Conservation (phyloP, 2,113 vertebrate genomes). For the Anguilla rostrata region DNA sequence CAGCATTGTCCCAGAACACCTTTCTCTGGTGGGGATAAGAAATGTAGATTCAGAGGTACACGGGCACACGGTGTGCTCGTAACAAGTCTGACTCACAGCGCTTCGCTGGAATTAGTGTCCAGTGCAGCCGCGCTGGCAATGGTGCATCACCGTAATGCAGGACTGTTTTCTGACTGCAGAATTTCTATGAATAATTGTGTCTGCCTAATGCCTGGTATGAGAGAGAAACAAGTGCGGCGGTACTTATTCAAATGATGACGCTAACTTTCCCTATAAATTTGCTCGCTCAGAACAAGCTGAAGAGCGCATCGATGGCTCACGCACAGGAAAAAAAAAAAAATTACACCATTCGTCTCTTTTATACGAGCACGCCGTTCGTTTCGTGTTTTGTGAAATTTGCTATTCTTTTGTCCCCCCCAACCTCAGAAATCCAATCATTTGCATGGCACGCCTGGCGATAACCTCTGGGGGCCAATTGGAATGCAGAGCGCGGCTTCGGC, state of each 20-base stretch:
- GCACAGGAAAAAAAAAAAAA: constrained; percentile 40
- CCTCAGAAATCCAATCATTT: constrained; percentile 84
- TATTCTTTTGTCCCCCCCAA: constrained; percentile 48
- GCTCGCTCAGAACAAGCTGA: constrained; percentile 76
- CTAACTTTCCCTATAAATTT: constrained; percentile 72
- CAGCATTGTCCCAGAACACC: too few relatives aligned
- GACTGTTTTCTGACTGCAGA: constrained; percentile 11
- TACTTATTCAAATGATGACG: constrained; percentile 75
- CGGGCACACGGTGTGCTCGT: not conserved
- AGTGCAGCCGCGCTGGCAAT: not conserved
- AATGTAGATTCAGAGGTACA: not conserved
- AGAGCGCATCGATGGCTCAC: constrained; percentile 54
- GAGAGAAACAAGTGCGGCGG: constrained; percentile 58
- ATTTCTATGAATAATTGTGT: constrained; percentile 12
- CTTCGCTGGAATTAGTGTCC: not conserved
- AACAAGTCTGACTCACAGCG: not conserved
- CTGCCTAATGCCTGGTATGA: constrained; percentile 40
- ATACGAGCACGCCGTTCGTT: constrained; percentile 67
- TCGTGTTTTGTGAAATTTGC: constrained; percentile 77
- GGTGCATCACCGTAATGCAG: constrained; percentile 14
- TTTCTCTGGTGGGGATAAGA: not conserved
- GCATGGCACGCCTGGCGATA: constrained; percentile 81
- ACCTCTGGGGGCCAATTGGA: constrained; percentile 84
- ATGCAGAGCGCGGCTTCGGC: constrained; percentile 82
- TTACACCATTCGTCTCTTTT: constrained; percentile 86